Evolutionary conservation across 2,888 invertebrate genomes (phyloP), one percentile per base, ranked within the genome.

Genomic region (Brenthis daphne): DNA sequence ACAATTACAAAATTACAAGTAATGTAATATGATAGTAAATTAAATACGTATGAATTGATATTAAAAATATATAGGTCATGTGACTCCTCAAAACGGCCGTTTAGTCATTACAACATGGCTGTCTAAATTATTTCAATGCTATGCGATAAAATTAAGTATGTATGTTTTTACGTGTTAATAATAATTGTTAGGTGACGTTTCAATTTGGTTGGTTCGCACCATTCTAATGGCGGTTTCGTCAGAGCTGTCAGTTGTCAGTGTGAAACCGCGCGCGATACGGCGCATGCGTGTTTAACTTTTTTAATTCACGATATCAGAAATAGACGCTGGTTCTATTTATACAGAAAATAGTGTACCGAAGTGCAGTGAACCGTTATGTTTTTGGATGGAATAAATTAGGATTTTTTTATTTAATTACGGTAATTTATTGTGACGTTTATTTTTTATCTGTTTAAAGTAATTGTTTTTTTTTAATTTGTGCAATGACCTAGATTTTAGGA

Each of bases 341-440:
- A 80, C 77, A 72, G 70, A 73, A 75, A 76, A 76, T 77, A 77
- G 79, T 73, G 77, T 77, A 60, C 48, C 79, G 81, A 85, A 90
- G 90, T 90, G 88, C 88, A 90, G 91, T 91, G 90, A 87, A 80
- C 88, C 80, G 73, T 66, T 69, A 69, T 75, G 70, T 70, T 74
- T 73, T 71, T 64, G 65, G 70, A 69, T 71, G 73, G 68, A 57
- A 69, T 64, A 75, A 75, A 69, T 71, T 70, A 67, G 70, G 71
- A 70, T 65, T 70, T 71, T 68, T 63, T 71, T 20, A 20, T 20
- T 69, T 71, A 37, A 16, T 20, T 56, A 50, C 20, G 55, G 55
- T 64, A 55, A 55, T 68, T 63, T 53, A 55, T 57, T n/a, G n/a
- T 51, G 47, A 56, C 61, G 16, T 61, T 12, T 56, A 55, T 60